A percentile compares a stretch with the other conserved stretches of the same genome.
These are phyloP conservation scores for Ascaphus truei DNA, from an alignment of 2,113 vertebrate species.

Conservation along the genomic window DNA sequence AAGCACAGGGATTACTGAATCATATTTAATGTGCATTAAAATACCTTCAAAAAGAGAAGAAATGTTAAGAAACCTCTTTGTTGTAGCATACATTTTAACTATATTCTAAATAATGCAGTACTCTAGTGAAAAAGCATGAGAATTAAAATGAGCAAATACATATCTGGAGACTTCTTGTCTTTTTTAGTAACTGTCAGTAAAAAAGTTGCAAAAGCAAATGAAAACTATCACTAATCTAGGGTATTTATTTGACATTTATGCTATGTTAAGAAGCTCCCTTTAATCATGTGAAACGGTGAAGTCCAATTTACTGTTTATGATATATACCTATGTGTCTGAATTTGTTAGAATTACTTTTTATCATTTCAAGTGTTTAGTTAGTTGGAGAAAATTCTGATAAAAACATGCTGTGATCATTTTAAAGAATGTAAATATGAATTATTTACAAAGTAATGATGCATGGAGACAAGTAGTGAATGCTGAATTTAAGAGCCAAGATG, in stretches of 20 bases:
- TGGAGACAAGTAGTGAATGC: constrained; percentile 13
- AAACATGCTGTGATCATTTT: background rate
- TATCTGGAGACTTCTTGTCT: constrained; percentile 55
- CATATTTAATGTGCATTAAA: constrained; percentile 36
- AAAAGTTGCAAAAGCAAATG: constrained; percentile 39
- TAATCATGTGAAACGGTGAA: constrained; percentile 61
- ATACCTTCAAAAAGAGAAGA: constrained; percentile 37
- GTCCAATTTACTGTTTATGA: constrained; percentile 51
- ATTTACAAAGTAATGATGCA: constrained; percentile 19
- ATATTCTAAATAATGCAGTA: constrained; percentile 46
- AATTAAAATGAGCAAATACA: constrained; percentile 51
- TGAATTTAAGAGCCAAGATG: background rate
- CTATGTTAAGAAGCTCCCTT: constrained; percentile 51
- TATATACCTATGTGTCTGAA: constrained; percentile 39
- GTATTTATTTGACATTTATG: constrained; percentile 45
- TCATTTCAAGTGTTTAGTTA: background rate
- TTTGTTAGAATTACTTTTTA: constrained; percentile 4
- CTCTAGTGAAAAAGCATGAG: constrained; percentile 39
- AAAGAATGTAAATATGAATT: constrained; percentile 2
- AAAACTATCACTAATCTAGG: constrained; percentile 39
- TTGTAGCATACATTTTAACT: constrained; percentile 43
- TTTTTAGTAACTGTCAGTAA: constrained; percentile 52
- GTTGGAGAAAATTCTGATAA: background rate
- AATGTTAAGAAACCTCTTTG: constrained; percentile 40
- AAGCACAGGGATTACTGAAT: constrained; percentile 39